Conservation (phyloP, 2,888 invertebrate genomes). For the Reticulitermes lucifugus region DNA sequence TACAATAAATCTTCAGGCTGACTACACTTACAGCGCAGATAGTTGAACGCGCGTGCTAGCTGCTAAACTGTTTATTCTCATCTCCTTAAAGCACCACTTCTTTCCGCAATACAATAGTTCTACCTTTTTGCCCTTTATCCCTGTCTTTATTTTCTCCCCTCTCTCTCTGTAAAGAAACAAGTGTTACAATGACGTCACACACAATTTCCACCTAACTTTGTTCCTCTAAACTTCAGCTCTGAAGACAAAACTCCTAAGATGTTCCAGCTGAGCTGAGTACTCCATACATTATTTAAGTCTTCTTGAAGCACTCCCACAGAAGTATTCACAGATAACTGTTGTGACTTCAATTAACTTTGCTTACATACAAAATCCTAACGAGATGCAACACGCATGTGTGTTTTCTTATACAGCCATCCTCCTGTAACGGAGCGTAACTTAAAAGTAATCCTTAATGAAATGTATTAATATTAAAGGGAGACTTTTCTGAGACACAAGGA, state of each 20-base stretch:
- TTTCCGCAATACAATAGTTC: neutral
- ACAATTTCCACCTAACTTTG: slow-evolving; percentile 33
- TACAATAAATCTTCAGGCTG: neutral
- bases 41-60: neutral
- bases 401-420: neutral
- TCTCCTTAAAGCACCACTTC: neutral
- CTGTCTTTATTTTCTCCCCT: neutral
- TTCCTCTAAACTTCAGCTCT: neutral
- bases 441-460: neutral
- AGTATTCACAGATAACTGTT: neutral
- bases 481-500: neutral
- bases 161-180: slow-evolving; percentile 25
- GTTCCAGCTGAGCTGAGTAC: neutral
- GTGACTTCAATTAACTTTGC: neutral
- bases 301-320: neutral
- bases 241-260: neutral
- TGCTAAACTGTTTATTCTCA: neutral
- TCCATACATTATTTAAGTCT: slow-evolving; percentile 32
- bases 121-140: neutral
- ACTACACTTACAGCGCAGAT: neutral
- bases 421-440: neutral
- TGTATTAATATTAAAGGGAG: slow-evolving; percentile 25
- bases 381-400: neutral
- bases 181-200: slow-evolving; percentile 18
- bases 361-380: neutral